Conservation (phyloP, 30 jellyfish, hydroid and myxozoan species). For the Haliclystus octoradiatus region DNA sequence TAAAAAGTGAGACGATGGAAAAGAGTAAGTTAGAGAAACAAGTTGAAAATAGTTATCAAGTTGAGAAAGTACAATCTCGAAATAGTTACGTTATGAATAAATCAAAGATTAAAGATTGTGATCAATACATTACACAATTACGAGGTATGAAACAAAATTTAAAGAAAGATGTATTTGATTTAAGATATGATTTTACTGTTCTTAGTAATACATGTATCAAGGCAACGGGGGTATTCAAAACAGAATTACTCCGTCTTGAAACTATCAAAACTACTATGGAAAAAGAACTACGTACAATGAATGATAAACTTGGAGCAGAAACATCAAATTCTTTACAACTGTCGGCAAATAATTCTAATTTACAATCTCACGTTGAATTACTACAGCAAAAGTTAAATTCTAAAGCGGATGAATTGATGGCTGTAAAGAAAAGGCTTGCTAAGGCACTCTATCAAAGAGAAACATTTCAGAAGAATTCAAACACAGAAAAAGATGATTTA, state of each 20-base stretch:
- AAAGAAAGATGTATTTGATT: constrained; percentile 9
- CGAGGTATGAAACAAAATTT: constrained; percentile 9
- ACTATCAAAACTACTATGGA: too few species aligned
- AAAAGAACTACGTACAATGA: constrained; percentile 2
- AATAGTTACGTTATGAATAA: too few species aligned
- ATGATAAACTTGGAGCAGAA: neutral
- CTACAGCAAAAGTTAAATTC: constrained; percentile 3
- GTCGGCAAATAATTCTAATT: too few species aligned
- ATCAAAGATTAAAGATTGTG: constrained; percentile 5
- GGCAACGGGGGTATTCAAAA: constrained; percentile 7
- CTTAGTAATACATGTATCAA: too few species aligned
- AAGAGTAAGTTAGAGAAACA: constrained; percentile 15
- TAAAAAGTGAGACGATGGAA: constrained; percentile 27
- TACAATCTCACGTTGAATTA: constrained; percentile 5
- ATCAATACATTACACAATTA: neutral
- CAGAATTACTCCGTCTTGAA: constrained; percentile 9
- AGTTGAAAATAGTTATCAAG: neutral
- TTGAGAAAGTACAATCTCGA: neutral
- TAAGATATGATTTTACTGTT: too few species aligned
- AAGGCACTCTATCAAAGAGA: too few species aligned
- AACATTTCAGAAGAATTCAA: too few species aligned
- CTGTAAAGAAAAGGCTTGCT: too few species aligned
- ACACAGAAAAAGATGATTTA: too few species aligned
- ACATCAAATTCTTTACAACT: neutral
- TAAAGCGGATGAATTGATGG: constrained; percentile 3